Evolutionary conservation across 2,888 invertebrate genomes (phyloP), one percentile per base, ranked within the genome.

Genomic region (Biston stratarius): DNA sequence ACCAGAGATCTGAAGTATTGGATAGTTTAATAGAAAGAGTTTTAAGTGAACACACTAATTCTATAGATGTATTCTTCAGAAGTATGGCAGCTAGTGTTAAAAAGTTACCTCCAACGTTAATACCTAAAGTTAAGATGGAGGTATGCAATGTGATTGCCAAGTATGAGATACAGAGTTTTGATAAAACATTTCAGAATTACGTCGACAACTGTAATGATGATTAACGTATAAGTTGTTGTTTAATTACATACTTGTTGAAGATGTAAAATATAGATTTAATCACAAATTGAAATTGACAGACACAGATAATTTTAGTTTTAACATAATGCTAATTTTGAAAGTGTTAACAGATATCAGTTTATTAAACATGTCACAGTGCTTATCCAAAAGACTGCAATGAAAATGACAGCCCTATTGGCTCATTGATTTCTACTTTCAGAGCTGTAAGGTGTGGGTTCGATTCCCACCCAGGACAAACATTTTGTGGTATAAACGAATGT

Each of bases 51-150:
- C 91, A 91, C 58, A 92, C 92, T 34, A 94, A 94, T 73, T 92
- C 93, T 84, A 91, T 94, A 55, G 94, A 94, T 67, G 92, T 94
- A 0, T 94, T 94, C 79, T 94, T 94, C 64, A 82, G 91, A 59
- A 93, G 93, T 78, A 94, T 94, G 94, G 93, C 94, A 0, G 91
- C 94, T 6, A 93, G 92, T 76, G 94, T 94, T 0, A 94, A 93
- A 73, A 94, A 94, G 72, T 77, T 94, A 74, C 92, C 92, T 69
- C 94, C 94, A 9, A 92, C 90, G 77, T 80, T 94, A 72, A 93
- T 94, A 76, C 94, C 94, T 33, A 93, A 93, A 83, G 93, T 93
- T 0, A 94, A 94, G 73, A 93, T 94, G 94, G 94, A 94, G 80
- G 94, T 94, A 24, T 94, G 94, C 70, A 94, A 92, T 82, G 93